Conservation (phyloP, 2,888 invertebrate genomes). For the Cremastinae sp. region DNA sequence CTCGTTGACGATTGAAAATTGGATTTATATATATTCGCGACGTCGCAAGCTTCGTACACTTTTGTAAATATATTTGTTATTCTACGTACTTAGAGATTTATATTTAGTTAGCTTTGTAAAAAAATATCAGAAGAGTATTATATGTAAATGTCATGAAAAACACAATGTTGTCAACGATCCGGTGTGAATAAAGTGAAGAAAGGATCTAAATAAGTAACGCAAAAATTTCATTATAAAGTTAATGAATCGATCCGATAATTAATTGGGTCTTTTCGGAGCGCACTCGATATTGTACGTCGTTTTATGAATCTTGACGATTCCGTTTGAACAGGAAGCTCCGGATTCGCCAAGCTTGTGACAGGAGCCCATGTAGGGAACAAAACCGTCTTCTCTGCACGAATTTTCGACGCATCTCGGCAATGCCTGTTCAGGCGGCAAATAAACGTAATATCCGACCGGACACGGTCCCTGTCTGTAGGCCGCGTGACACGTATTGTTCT, state of each 20-base stretch:
- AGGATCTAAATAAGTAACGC: too few relatives aligned
- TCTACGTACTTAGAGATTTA: slow-evolving; percentile 30
- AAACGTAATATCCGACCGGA: slow-evolving; percentile 81
- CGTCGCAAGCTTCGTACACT: slow-evolving; percentile 19
- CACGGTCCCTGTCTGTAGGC: slow-evolving; percentile 87
- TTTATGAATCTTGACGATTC: slow-evolving; percentile 84
- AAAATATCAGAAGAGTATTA: slow-evolving; percentile 18
- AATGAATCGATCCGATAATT: too few relatives aligned
- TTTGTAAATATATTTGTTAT: slow-evolving; percentile 29
- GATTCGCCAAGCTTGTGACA: slow-evolving; percentile 81
- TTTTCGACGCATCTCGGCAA: slow-evolving; percentile 84
- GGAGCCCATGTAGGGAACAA: slow-evolving; percentile 80
- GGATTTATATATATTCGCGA: slow-evolving; percentile 36
- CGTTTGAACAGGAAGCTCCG: slow-evolving; percentile 80
- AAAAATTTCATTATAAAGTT: too few relatives aligned
- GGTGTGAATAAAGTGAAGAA: not conserved
- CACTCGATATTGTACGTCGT: slow-evolving; percentile 84
- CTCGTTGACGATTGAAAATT: not conserved
- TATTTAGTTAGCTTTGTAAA: slow-evolving; percentile 22
- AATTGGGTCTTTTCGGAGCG: too few relatives aligned
- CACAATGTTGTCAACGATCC: not conserved
- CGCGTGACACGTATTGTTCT: slow-evolving; percentile 84
- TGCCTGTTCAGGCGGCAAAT: slow-evolving; percentile 81
- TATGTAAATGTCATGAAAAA: slow-evolving; percentile 16
- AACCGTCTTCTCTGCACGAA: slow-evolving; percentile 83